Conservation (phyloP, 2,888 invertebrate genomes). For the Agrotis clavis region DNA sequence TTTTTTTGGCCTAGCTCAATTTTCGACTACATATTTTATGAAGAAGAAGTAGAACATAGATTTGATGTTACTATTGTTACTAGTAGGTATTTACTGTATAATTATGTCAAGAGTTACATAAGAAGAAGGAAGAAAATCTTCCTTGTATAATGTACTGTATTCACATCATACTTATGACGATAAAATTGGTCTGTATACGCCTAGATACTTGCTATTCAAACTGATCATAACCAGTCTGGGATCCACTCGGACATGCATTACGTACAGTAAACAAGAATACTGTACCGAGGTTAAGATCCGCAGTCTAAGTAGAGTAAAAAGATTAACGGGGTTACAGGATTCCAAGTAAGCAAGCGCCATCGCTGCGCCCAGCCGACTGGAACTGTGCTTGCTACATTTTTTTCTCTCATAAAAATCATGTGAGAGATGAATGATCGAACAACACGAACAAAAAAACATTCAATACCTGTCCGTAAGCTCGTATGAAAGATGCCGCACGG, state of each 20-base stretch:
- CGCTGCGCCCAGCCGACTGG: constrained; percentile 48
- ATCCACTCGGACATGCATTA: constrained; percentile 67
- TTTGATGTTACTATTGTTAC: neutral
- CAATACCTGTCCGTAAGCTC: constrained; percentile 84
- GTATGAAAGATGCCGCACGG: constrained; percentile 86
- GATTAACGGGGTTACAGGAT: constrained; percentile 85
- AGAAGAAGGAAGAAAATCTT: constrained; percentile 41
- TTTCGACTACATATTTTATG: neutral
- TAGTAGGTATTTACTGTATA: neutral
- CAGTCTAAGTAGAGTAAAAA: constrained; percentile 81
- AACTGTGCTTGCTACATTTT: constrained; percentile 43
- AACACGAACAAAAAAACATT: constrained; percentile 52
- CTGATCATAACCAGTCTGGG: constrained; percentile 72
- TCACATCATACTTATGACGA: constrained; percentile 25
- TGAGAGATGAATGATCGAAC: constrained; percentile 48
- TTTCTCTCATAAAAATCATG: constrained; percentile 47
- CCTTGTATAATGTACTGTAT: constrained; percentile 24
- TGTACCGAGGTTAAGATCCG: constrained; percentile 80
- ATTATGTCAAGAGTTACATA: constrained; percentile 10
- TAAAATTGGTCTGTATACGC: constrained; percentile 50
- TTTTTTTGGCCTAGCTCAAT: constrained; percentile 6
- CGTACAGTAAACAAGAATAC: constrained; percentile 73
- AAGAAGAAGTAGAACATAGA: neutral
- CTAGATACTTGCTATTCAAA: constrained; percentile 45
- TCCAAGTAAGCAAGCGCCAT: constrained; percentile 69